These are phyloP conservation scores for Molorchus minor DNA, from an alignment of 2,888 invertebrate species.

Conservation along the genomic window DNA sequence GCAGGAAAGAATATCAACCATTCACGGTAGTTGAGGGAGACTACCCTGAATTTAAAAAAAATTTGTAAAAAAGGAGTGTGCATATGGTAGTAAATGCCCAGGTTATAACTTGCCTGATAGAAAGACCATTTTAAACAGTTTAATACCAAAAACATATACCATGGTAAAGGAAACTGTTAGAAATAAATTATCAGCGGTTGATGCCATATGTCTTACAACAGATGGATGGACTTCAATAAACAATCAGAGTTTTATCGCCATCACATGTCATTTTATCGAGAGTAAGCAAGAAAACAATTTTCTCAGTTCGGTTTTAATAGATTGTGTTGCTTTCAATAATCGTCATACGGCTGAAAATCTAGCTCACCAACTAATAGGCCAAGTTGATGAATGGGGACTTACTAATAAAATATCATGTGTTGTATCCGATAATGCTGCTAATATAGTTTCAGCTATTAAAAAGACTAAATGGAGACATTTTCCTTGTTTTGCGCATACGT, in stretches of 20 bases:
- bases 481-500: slow-evolving; percentile 20
- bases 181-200: slow-evolving; percentile 29
- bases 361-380: not conserved
- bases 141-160: slow-evolving; percentile 14
- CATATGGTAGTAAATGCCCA: slow-evolving; percentile 20
- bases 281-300: not conserved
- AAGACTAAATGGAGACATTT: slow-evolving; percentile 16
- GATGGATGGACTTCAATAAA: slow-evolving; percentile 47
- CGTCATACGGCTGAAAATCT: slow-evolving; percentile 27
- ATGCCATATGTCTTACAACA: slow-evolving; percentile 41
- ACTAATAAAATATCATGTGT: slow-evolving; percentile 21
- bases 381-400: slow-evolving; percentile 16
- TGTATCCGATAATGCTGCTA: slow-evolving; percentile 24
- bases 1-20: slow-evolving; percentile 24
- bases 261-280: slow-evolving; percentile 41
- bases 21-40: slow-evolving; percentile 25
- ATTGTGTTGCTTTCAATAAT: not conserved
- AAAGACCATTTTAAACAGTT: slow-evolving; percentile 20
- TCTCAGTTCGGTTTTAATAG: slow-evolving; percentile 5
- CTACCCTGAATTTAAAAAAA: slow-evolving; percentile 29
- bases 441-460: slow-evolving; percentile 20
- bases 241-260: slow-evolving; percentile 42
- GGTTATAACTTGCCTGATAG: slow-evolving; percentile 15
- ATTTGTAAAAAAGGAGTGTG: too few species aligned
- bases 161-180: slow-evolving; percentile 28